Percentiles rank a stretch among this genome's conserved stretches.
These are phyloP conservation scores for Orussus abietinus DNA, from an alignment of 1,140 invertebrate species.

Conservation along the genomic window DNA sequence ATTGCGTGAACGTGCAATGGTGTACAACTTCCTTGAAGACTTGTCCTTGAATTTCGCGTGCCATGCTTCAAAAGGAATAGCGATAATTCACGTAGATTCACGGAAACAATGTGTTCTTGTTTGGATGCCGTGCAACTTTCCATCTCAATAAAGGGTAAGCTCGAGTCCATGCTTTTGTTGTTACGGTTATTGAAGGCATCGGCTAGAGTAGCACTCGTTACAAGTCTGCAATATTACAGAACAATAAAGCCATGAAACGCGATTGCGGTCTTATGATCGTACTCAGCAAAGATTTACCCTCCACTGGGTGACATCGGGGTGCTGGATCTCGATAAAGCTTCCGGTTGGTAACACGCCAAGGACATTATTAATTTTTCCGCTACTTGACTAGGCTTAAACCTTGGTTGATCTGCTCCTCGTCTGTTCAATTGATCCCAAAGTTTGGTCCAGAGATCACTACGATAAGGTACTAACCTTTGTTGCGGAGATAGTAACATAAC, in stretches of 20 bases:
- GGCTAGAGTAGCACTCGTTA: slow-evolving; percentile 42
- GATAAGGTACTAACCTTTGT: slow-evolving; percentile 73
- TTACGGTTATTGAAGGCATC: slow-evolving; percentile 45
- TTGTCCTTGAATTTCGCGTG: slow-evolving; percentile 48
- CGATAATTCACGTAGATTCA: slow-evolving; percentile 78
- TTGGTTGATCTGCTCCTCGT: slow-evolving; percentile 56
- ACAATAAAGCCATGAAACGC: background rate
- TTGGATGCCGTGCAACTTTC: slow-evolving; percentile 82
- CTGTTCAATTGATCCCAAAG: slow-evolving; percentile 68
- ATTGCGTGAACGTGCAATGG: slow-evolving; percentile 76
- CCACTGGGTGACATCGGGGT: slow-evolving; percentile 75
- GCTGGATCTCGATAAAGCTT: slow-evolving; percentile 76
- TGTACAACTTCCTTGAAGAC: slow-evolving; percentile 51
- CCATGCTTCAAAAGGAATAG: slow-evolving; percentile 74
- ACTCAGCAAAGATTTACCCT: slow-evolving; percentile 42
- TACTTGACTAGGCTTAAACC: slow-evolving; percentile 67
- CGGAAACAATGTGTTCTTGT: slow-evolving; percentile 81
- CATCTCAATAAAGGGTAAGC: slow-evolving; percentile 74
- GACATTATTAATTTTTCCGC: slow-evolving; percentile 73
- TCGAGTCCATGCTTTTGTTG: slow-evolving; percentile 41
- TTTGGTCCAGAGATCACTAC: slow-evolving; percentile 76
- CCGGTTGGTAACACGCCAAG: slow-evolving; percentile 78
- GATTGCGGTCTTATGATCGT: too few species aligned
- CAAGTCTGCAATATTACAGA: slow-evolving; percentile 26
- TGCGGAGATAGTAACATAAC: slow-evolving; percentile 79